A percentile compares a stretch with the other conserved stretches of the same genome.
Conservation (phyloP, 35 echinoderm and acorn worm genomes). For the Acanthaster planci region DNA sequence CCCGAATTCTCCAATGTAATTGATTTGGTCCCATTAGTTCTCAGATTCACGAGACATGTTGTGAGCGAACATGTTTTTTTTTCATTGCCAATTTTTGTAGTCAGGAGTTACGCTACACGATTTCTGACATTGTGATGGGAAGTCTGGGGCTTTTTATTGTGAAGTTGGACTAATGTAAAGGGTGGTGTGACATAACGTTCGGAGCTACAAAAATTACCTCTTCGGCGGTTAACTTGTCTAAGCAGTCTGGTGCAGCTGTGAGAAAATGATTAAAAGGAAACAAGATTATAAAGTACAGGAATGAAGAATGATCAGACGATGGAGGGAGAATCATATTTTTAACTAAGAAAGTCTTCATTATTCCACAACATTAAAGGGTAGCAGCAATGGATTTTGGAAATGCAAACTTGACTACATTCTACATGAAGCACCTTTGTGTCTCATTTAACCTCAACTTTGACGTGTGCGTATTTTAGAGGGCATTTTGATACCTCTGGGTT, state of each 20-base stretch:
- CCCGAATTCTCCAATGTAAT: not conserved
- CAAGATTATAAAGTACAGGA: no score
- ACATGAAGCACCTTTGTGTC: no score
- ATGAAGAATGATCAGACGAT: no score
- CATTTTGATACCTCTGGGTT: no score
- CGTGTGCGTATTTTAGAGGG: no score
- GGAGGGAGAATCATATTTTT: no score
- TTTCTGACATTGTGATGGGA: not conserved
- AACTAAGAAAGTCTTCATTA: no score
- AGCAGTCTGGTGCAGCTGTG: not conserved
- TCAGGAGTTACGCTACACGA: not conserved
- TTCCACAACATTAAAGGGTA: no score
- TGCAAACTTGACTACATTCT: no score
- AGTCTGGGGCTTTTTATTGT: not conserved
- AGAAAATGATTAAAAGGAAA: not conserved
- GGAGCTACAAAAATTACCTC: not conserved
- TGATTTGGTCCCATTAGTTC: not conserved
- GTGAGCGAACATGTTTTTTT: not conserved
- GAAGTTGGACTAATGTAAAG: not conserved
- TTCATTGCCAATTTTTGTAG: not conserved
- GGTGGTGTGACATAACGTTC: not conserved
- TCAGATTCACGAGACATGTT: not conserved
- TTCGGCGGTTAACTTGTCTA: not conserved
- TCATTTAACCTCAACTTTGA: no score
- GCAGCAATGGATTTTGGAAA: no score